Conservation (phyloP, 2,888 invertebrate genomes). For the Odontomyia ornata region DNA sequence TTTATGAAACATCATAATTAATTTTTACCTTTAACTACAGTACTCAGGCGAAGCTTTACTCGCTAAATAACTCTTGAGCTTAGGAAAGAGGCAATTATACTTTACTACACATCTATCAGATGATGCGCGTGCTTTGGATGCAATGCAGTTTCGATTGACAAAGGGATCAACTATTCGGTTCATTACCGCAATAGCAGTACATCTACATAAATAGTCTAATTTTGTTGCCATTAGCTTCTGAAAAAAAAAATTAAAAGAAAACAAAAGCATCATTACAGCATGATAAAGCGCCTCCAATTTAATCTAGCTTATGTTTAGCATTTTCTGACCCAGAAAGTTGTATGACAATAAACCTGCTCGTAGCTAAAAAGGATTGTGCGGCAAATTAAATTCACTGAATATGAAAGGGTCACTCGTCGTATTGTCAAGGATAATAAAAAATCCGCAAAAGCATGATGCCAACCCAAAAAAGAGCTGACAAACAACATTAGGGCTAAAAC, state of each 20-base stretch:
- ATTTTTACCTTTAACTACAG: no score
- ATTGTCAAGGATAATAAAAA: conserved; percentile 37
- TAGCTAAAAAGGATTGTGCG: conserved; percentile 9
- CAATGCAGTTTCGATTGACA: no score
- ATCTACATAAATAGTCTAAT: no score
- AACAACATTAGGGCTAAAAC: conserved; percentile 26
- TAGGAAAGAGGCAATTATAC: no score
- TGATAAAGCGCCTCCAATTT: conserved; percentile 9
- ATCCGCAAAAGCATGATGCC: conserved; percentile 25
- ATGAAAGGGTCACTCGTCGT: conserved; percentile 27
- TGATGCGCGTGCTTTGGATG: no score
- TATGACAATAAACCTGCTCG: not conserved
- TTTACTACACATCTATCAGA: no score
- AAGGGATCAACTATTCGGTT: no score
- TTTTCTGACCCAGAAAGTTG: conserved; percentile 5
- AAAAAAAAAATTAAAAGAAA: not conserved
- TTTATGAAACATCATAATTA: no score
- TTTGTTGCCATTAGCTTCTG: not conserved
- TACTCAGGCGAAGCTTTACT: no score
- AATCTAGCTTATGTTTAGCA: conserved; percentile 1
- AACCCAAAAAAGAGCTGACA: conserved; percentile 9
- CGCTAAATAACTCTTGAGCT: no score
- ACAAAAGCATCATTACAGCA: conserved; percentile 15
- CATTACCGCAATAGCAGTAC: no score
- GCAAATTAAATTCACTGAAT: not conserved